Percentiles rank a stretch among this genome's conserved stretches.
These are phyloP conservation scores for Zalophus californianus DNA, from an alignment of 2,797 vertebrate species.

Conservation along the genomic window DNA sequence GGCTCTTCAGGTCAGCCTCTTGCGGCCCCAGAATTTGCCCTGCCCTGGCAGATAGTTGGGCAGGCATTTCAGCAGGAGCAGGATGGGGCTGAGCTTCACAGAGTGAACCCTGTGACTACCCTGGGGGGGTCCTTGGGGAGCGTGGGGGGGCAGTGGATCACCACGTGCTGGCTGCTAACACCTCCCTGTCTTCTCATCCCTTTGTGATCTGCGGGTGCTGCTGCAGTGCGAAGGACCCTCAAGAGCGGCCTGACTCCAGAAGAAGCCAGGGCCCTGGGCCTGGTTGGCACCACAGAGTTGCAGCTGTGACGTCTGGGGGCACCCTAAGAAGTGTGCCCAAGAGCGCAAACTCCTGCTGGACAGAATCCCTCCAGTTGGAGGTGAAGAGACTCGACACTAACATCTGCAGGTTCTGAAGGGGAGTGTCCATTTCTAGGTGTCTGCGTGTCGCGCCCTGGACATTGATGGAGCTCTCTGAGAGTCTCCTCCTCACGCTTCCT, in stretches of 20 bases:
- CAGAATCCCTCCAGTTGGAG: neutral
- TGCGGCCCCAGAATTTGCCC: neutral
- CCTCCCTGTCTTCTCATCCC: neutral
- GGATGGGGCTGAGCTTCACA: neutral
- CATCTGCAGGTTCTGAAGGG: constrained; percentile 53
- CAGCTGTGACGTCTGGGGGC: constrained; percentile 91
- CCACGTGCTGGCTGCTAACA: constrained; percentile 46
- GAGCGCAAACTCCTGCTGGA: neutral
- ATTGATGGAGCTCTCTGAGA: constrained; percentile 44
- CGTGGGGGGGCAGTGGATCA: too few relatives aligned
- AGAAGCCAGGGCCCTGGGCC: constrained; percentile 96
- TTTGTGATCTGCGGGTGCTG: neutral
- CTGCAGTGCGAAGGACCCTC: constrained; percentile 96
- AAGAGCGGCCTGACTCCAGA: constrained; percentile 96
- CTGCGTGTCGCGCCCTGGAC: constrained; percentile 17
- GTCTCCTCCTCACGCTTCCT: constrained; percentile 66
- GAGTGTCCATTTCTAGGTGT: constrained; percentile 57
- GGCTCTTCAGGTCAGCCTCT: neutral
- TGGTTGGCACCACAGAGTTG: constrained; percentile 95
- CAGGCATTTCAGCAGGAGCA: neutral
- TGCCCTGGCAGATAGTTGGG: neutral
- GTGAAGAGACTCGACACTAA: neutral
- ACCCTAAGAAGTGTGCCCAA: constrained; percentile 20
- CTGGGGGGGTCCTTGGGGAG: neutral
- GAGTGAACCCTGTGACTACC: neutral